phyloP scores from a whole-genome alignment of 2,888 invertebrate genomes.

The Hyposoter dolosus region DNA sequence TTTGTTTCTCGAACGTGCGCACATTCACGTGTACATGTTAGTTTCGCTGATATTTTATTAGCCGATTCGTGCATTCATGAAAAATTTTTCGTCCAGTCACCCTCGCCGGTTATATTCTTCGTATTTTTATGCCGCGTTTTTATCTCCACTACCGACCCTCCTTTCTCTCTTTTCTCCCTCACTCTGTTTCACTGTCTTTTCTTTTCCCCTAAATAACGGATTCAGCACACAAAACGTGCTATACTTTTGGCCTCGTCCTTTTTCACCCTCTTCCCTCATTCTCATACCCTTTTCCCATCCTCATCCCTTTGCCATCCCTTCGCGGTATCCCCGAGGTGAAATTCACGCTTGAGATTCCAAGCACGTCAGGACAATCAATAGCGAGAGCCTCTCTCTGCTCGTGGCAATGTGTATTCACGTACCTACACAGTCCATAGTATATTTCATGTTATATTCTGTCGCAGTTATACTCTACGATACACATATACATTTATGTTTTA shows the following conservation, averaged over 20 bases:
- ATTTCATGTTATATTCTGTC: constrained; percentile 37
- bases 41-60: constrained; percentile 65
- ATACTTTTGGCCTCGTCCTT: constrained; percentile 61
- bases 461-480: neutral
- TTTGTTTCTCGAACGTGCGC: constrained; percentile 14
- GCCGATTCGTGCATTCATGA: constrained; percentile 69
- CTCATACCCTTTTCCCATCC: constrained; percentile 11
- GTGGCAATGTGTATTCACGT: constrained; percentile 77
- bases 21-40: constrained; percentile 27
- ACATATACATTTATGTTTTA: constrained; percentile 5
- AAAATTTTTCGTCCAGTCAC: constrained; percentile 48
- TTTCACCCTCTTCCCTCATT: constrained; percentile 50
- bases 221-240: constrained; percentile 70
- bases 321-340: constrained; percentile 64
- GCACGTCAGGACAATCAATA: constrained; percentile 79
- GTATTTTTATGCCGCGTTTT: constrained; percentile 37
- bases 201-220: constrained; percentile 65
- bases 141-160: neutral
- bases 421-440: constrained; percentile 44
- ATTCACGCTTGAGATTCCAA: constrained; percentile 73
- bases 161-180: neutral
- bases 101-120: constrained; percentile 37
- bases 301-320: constrained; percentile 28
- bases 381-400: constrained; percentile 68
- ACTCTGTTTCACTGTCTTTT: constrained; percentile 6